Conservation (phyloP, 2,113 vertebrate genomes). For the Peromyscus leucopus region DNA sequence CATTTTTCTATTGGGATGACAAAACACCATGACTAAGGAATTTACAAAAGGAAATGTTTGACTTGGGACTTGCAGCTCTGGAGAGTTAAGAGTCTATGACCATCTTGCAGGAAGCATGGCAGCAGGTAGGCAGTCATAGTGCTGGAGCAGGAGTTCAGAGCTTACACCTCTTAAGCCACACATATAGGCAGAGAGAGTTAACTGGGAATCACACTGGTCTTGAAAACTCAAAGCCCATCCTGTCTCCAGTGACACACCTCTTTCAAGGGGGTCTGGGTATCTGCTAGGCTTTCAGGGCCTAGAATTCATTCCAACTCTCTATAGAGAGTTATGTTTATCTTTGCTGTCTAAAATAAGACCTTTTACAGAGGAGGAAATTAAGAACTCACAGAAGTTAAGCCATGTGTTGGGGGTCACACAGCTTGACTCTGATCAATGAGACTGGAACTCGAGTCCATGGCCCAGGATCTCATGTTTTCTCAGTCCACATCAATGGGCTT, state of each 20-base stretch:
- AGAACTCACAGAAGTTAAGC: not conserved
- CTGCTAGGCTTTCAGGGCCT: not conserved
- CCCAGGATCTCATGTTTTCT: not conserved
- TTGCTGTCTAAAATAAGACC: not conserved
- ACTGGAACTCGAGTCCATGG: not conserved
- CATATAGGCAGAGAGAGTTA: not conserved
- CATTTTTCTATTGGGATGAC: not conserved
- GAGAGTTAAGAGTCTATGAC: not conserved
- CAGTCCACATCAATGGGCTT: not conserved
- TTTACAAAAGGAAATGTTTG: not conserved
- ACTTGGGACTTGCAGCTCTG: not conserved
- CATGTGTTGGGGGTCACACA: not conserved
- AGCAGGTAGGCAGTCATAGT: not conserved
- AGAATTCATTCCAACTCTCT: not conserved
- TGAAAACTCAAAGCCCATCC: not conserved
- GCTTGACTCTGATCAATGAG: not conserved
- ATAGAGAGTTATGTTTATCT: not conserved
- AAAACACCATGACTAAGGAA: not conserved
- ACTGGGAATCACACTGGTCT: not conserved
- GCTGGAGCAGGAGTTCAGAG: not conserved
- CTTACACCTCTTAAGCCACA: not conserved
- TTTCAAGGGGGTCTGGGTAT: not conserved
- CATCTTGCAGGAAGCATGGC: not conserved
- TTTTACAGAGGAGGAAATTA: not conserved
- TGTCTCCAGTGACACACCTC: not conserved